Base-by-base conservation (phyloP, 2,888 invertebrate species). In the Lordiphosa andalusiaca region DNA sequence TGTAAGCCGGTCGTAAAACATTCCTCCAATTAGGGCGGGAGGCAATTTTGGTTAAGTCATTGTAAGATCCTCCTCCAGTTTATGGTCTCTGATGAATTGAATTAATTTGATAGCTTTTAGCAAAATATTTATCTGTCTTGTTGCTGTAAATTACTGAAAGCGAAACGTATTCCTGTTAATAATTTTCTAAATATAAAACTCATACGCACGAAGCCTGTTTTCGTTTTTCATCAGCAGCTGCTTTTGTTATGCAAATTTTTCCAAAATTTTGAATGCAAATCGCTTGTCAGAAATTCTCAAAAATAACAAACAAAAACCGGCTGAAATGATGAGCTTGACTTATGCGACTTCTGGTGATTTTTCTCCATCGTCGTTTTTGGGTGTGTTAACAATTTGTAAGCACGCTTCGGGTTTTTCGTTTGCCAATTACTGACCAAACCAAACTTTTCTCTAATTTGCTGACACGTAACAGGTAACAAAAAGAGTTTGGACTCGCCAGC, bases 391-490 rank as follows among this genome's bases (percentile, higher is more conserved):
- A 64, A 64, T 65, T 64, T 53, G 64, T 65, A 44, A 39, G 47
- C 51, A 19, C 52, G 48, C 50, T 52, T 65, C 53, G 41, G 46
- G 44, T 64, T 64, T 56, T 21, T 33, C 21, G 39, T 50, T 33
- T 23, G 38, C 83, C 77, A 77, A 77, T 77, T 77, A 77, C 75
- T 75, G 71, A 57, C 52, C 83, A 67, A 77, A 72, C 75, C 66
- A 82, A 77, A 78, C 61, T 72, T 73, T 82, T 77, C 73, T 75
- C 77, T 82, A 77, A 77, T 77, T 77, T 82, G 75, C 83, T 81
- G 75, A 82, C 82, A 82, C 76, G 80, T 55, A 63, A 44, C 62
- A 19, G 25, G 35, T 38, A 42, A 25, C 21, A 30, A 30, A 30
- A 30, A 40, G 21, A 30, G 30, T 30, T 30, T n/a, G 35, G 30